Conservation (phyloP, 2,797 vertebrate genomes). For the Malurus leucopterus region DNA sequence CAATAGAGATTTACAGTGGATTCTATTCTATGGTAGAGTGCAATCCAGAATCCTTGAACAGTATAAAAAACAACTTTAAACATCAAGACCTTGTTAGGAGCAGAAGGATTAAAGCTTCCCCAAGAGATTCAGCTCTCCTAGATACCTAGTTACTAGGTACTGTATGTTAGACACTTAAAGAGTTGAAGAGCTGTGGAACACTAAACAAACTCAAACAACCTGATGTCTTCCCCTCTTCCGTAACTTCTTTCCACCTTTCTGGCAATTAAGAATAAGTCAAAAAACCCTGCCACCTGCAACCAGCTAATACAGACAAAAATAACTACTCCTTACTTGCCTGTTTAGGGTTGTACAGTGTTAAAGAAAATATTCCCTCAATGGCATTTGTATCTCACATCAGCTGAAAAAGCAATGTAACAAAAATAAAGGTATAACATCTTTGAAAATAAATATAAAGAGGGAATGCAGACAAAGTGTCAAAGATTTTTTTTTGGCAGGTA, state of each 20-base stretch:
- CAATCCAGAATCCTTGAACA: slow-evolving; percentile 67
- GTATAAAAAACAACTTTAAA: slow-evolving; percentile 65
- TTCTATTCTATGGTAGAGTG: slow-evolving; percentile 70
- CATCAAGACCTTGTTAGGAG: slow-evolving; percentile 57
- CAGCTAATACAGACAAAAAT: slow-evolving; percentile 47
- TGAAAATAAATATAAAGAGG: slow-evolving; percentile 71
- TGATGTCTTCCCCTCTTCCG: slow-evolving; percentile 3
- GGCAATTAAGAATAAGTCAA: slow-evolving; percentile 62
- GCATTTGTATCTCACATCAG: slow-evolving; percentile 67
- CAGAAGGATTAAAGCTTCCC: slow-evolving; percentile 57
- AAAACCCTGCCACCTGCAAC: slow-evolving; percentile 51
- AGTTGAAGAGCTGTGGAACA: slow-evolving; percentile 41
- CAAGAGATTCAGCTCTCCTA: slow-evolving; percentile 41
- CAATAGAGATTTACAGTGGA: slow-evolving; percentile 71
- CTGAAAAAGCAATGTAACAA: slow-evolving; percentile 75
- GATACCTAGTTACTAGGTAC: slow-evolving; percentile 68
- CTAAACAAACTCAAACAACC: slow-evolving; percentile 44
- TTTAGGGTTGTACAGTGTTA: slow-evolving; percentile 63
- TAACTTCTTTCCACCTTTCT: slow-evolving; percentile 28
- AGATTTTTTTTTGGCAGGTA: slow-evolving; percentile 65
- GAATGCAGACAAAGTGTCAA: slow-evolving; percentile 63
- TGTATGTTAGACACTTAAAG: slow-evolving; percentile 5
- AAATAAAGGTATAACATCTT: slow-evolving; percentile 75
- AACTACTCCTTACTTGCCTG: slow-evolving; percentile 51
- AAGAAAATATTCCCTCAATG: slow-evolving; percentile 65